A percentile compares a stretch with the other conserved stretches of the same genome.
Conservation (phyloP, 2,113 vertebrate genomes). For the Platysteira castanea region DNA sequence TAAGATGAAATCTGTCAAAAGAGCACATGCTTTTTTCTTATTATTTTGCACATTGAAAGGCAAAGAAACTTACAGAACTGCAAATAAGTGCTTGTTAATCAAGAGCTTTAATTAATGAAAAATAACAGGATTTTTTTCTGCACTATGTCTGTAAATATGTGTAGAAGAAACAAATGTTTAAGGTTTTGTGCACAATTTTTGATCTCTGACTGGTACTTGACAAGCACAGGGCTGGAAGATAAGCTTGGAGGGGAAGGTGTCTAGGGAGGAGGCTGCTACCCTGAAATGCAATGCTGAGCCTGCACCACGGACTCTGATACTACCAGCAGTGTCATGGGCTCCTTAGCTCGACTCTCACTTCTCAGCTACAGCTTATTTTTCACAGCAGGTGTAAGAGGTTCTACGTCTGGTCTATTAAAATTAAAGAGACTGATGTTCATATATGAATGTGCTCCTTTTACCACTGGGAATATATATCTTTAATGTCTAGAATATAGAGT, state of each 20-base stretch:
- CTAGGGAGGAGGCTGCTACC: neutral
- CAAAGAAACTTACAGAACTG: neutral
- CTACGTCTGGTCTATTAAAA: neutral
- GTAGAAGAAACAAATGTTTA: neutral
- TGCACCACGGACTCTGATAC: neutral
- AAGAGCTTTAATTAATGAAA: neutral
- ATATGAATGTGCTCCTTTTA: neutral
- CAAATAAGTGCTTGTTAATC: neutral
- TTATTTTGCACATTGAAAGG: neutral
- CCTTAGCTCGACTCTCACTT: neutral
- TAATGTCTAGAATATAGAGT: neutral
- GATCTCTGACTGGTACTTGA: neutral
- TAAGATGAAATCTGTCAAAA: neutral
- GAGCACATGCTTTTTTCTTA: neutral
- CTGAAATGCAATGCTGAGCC: rapidly evolving
- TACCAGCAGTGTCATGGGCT: neutral
- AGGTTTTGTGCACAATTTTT: neutral
- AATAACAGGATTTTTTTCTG: neutral
- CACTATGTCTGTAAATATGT: neutral
- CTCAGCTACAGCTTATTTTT: neutral
- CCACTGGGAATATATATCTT: neutral
- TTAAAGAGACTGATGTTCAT: neutral
- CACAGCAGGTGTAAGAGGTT: neutral
- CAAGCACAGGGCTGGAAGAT: neutral
- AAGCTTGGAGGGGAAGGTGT: neutral